Conservation (phyloP, 2,888 invertebrate genomes). For the Troilus luridus region DNA sequence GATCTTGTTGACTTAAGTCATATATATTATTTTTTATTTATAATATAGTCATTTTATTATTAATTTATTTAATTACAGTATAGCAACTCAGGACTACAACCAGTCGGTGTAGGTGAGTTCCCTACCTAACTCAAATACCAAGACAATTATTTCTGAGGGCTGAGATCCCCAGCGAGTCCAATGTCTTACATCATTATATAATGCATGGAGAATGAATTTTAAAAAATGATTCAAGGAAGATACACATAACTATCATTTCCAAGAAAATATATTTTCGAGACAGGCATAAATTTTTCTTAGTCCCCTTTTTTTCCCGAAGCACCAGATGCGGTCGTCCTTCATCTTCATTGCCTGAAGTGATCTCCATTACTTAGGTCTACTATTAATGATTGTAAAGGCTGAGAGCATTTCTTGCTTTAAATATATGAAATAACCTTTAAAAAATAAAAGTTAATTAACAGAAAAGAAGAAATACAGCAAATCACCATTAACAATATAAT, state of each 20-base stretch:
- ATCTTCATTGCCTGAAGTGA: conserved; percentile 1
- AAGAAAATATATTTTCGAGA: conserved; percentile 14
- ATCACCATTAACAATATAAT: background rate
- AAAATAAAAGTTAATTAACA: too few relatives aligned
- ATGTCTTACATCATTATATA: background rate
- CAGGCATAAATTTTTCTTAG: background rate
- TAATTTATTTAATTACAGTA: too few relatives aligned
- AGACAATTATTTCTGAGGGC: background rate
- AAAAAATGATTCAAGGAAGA: conserved; percentile 22
- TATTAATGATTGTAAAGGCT: background rate
- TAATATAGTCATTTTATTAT: too few relatives aligned
- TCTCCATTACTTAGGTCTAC: background rate
- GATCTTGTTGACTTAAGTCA: too few relatives aligned
- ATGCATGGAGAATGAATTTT: background rate
- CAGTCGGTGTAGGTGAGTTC: too few relatives aligned
- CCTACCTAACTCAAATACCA: background rate
- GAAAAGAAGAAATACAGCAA: background rate
- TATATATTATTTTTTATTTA: too few relatives aligned
- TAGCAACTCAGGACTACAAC: too few relatives aligned
- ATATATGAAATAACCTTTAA: background rate
- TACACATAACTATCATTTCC: background rate
- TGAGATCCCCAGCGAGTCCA: background rate
- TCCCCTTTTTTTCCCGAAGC: background rate
- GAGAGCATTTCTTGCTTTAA: background rate
- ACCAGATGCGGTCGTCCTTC: conserved; percentile 4